These are phyloP conservation scores for Leucozona laternaria DNA, from an alignment of 2,888 invertebrate genomes.

Conservation along the genomic window DNA sequence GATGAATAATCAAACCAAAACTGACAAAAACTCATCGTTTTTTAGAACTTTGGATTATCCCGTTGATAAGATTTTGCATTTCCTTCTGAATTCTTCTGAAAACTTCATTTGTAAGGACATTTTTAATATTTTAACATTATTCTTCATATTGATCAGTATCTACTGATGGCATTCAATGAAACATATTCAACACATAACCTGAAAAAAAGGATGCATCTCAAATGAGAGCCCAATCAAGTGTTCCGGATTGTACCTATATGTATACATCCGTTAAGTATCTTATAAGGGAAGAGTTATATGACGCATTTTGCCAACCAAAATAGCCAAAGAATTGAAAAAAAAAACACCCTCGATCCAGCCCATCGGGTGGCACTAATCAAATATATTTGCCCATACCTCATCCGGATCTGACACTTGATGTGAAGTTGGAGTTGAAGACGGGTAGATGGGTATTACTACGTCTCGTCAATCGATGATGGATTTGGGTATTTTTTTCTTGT, in stretches of 20 bases:
- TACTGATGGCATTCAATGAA: too few species aligned
- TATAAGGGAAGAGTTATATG: slow-evolving; percentile 61
- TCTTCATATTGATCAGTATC: too few species aligned
- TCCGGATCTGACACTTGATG: slow-evolving; percentile 64
- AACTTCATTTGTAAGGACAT: too few species aligned
- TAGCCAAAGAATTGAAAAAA: slow-evolving; percentile 35
- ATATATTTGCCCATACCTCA: slow-evolving; percentile 59
- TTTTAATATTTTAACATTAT: too few species aligned
- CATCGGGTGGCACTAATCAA: slow-evolving; percentile 70
- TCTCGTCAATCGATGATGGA: slow-evolving; percentile 71
- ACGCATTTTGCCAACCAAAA: slow-evolving; percentile 55
- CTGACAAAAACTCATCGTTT: too few species aligned
- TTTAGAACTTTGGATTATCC: too few species aligned
- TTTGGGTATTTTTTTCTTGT: slow-evolving; percentile 40
- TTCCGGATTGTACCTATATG: background rate
- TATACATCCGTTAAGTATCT: slow-evolving; percentile 25
- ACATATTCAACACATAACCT: too few species aligned
- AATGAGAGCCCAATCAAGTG: background rate
- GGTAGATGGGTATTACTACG: slow-evolving; percentile 45
- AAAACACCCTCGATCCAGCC: slow-evolving; percentile 31
- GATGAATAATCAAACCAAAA: too few species aligned
- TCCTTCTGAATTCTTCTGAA: too few species aligned
- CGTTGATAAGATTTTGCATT: too few species aligned
- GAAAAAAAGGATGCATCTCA: too few species aligned
- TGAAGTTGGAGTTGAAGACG: slow-evolving; percentile 9